Evolutionary conservation across 1,140 invertebrate species (phyloP), one percentile per base, ranked within the genome.

Genomic region (Agraylea sexmaculata): DNA sequence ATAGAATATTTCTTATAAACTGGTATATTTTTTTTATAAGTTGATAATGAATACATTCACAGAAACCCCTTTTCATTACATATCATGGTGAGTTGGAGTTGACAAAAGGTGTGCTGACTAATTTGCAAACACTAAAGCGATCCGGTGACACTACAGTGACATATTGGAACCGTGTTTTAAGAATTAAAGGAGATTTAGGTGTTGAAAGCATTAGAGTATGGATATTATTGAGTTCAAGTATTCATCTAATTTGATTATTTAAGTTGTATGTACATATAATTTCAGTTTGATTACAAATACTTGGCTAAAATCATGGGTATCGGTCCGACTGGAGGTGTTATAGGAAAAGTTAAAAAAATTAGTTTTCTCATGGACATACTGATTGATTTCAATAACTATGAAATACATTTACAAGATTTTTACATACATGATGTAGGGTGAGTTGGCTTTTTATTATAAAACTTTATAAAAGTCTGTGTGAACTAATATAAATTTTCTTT

Each of bases 301-400:
- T 46, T 58, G 15, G 58, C 66, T 7, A 52, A 62, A 49, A 60
- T 64, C 18, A 65, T 69, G 64, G 58, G 61, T 32, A 53, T 69
- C 16, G 64, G 66, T 11, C 64, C 63, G 4, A 61, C 55, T 3
- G 68, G 68, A 10, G 57, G 55, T 7, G 58, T 70, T 25, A 32
- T 55, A 11, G 68, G 56, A 21, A 56, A 57, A 1, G 50, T 69
- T 8, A 48, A 50, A 19, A 49, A 57, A 12, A 59, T 66, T 27
- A 49, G 45, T 8, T 45, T 66, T 6, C 45, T 56, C 2, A 48
- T 59, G 3, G 63, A 68, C 31, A 22, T 70, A 3, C 50, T 66
- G 13, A 50, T 68, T 11, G 67, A 69, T 43, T 66, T 66, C 52
- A 66, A 64, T 42, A 67, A 62, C 30, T 60, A 66, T 32, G 64